These are phyloP conservation scores for Pardosa pseudoannulata DNA, from an alignment of 2,888 invertebrate genomes.

Conservation along the genomic window DNA sequence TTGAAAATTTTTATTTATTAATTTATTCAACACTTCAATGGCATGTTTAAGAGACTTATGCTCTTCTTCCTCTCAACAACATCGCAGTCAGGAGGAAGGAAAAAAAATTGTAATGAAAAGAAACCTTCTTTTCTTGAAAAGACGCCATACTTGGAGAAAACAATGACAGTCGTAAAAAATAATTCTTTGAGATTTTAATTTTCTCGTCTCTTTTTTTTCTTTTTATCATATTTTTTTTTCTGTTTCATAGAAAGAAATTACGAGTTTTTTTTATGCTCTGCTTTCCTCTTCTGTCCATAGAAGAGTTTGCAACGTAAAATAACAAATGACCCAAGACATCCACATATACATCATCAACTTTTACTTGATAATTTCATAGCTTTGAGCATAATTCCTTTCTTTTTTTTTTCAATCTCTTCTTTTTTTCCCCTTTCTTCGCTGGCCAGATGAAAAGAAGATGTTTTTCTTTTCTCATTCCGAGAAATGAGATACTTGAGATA, in stretches of 20 bases:
- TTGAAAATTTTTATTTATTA: neutral
- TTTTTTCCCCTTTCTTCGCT: slow-evolving; percentile 3
- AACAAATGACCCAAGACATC: slow-evolving; percentile 56
- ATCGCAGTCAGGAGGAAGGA: neutral
- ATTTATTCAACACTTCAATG: neutral
- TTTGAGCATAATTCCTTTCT: slow-evolving; percentile 33
- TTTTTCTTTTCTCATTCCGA: too few species aligned
- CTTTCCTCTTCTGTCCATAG: neutral
- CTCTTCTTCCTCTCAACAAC: neutral
- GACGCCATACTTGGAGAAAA: neutral
- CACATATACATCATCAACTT: slow-evolving; percentile 55
- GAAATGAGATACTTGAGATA: slow-evolving; percentile 57
- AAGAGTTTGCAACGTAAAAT: slow-evolving; percentile 38
- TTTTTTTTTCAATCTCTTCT: neutral
- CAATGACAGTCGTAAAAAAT: neutral
- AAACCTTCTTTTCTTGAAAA: neutral
- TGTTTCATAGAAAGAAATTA: slow-evolving; percentile 20
- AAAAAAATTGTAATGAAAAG: neutral
- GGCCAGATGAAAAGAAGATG: slow-evolving; percentile 12
- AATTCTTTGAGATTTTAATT: slow-evolving; percentile 57
- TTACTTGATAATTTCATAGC: slow-evolving; percentile 69
- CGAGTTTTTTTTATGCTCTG: neutral
- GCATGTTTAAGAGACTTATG: neutral
- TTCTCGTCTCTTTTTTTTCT: slow-evolving; percentile 30
- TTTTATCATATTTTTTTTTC: slow-evolving; percentile 37